phyloP scores from a whole-genome alignment of 1,140 invertebrate genomes.

The Nixonia krombeini region DNA sequence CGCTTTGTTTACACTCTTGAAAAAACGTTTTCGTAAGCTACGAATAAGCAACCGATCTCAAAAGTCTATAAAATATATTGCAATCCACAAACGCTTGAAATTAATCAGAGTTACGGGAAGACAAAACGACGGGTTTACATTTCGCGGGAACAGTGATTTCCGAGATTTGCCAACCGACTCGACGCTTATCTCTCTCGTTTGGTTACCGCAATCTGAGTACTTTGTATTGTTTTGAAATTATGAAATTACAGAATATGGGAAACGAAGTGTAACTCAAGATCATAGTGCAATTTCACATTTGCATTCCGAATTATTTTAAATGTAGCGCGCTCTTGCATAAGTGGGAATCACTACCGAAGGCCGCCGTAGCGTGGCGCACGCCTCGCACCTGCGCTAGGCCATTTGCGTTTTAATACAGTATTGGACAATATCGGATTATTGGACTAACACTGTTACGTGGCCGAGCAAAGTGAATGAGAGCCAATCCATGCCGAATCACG shows the following conservation, averaged over 20 bases:
- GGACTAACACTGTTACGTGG: conserved; percentile 39
- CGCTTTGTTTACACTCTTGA: too few species aligned
- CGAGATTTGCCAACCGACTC: not conserved
- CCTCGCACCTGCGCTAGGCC: conserved; percentile 24
- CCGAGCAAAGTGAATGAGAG: conserved; percentile 43
- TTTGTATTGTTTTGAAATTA: conserved; percentile 42
- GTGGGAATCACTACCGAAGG: conserved; percentile 38
- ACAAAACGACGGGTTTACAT: not conserved
- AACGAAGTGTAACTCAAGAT: conserved; percentile 44
- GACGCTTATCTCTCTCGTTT: not conserved
- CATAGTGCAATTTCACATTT: conserved; percentile 17
- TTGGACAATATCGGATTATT: conserved; percentile 45
- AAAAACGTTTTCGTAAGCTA: too few species aligned
- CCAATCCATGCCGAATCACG: conserved; percentile 13
- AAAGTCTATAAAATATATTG: too few species aligned
- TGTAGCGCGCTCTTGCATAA: conserved; percentile 42
- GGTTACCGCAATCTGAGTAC: conserved; percentile 23
- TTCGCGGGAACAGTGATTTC: conserved; percentile 21
- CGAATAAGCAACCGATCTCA: too few species aligned
- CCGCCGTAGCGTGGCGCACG: conserved; percentile 26
- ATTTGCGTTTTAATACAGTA: conserved; percentile 50
- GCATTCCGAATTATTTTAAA: conserved; percentile 40
- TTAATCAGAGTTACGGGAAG: not conserved
- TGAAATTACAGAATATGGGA: too few species aligned
- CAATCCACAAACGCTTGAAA: not conserved